phyloP scores from a whole-genome alignment of 2,888 invertebrate species.

The Tiliacea aurago region DNA sequence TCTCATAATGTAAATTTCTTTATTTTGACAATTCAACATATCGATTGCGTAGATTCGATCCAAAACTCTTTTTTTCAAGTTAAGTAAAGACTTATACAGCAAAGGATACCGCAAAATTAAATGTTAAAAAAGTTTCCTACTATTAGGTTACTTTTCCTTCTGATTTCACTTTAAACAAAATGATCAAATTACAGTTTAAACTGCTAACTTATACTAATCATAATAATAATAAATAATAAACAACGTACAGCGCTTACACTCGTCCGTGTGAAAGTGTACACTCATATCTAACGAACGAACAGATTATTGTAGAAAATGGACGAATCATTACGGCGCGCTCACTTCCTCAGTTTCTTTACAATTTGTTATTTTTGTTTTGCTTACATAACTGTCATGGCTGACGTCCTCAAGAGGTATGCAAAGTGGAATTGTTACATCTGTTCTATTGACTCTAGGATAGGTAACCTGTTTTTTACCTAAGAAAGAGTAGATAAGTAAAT shows the following conservation, averaged over 20 bases:
- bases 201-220: background rate
- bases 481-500: background rate
- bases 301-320: slow-evolving; percentile 49
- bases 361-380: slow-evolving; percentile 41
- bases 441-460: background rate
- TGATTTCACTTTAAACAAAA: background rate
- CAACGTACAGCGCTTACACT: background rate
- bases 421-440: slow-evolving; percentile 15
- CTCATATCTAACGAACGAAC: slow-evolving; percentile 49
- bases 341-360: slow-evolving; percentile 54
- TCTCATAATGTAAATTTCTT: no score
- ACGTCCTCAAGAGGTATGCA: slow-evolving; percentile 27
- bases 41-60: no score
- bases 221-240: slow-evolving; percentile 10
- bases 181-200: background rate
- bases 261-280: slow-evolving; percentile 46
- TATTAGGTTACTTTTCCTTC: no score
- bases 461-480: background rate
- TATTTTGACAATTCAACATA: no score
- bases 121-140: no score
- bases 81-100: no score
- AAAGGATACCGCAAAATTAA: no score
- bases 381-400: slow-evolving; percentile 42
- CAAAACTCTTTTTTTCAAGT: no score
- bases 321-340: slow-evolving; percentile 46